Conservation (phyloP, 1,140 invertebrate genomes). For the Drosophila kurseongensis region DNA sequence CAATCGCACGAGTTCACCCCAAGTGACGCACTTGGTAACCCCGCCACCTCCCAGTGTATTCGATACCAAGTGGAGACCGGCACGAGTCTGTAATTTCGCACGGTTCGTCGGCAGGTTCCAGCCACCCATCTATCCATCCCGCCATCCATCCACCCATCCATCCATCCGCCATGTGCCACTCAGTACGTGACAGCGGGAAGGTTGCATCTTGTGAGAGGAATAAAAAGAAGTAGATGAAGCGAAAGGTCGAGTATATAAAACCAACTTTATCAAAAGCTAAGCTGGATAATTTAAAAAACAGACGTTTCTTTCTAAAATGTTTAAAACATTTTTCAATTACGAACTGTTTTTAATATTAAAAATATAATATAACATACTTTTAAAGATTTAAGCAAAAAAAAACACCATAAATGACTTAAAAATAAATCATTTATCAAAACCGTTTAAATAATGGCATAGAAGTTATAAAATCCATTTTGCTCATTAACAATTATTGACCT, state of each 20-base stretch:
- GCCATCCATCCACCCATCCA: conserved; percentile 7
- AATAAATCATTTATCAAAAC: no score
- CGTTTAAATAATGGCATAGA: no score
- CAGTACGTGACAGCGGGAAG: conserved; percentile 47
- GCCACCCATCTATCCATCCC: conserved; percentile 2
- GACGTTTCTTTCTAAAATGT: no score
- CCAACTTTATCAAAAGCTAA: background rate
- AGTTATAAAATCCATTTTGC: no score
- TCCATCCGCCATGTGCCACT: conserved; percentile 23
- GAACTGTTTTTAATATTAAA: no score
- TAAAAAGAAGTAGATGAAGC: background rate
- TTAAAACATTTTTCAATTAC: no score
- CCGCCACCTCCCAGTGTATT: conserved; percentile 10
- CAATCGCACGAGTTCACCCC: conserved; percentile 18
- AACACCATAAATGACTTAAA: no score
- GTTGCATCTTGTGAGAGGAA: conserved; percentile 14
- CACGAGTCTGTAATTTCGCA: conserved; percentile 60
- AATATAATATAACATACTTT: no score
- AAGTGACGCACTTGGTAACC: conserved; percentile 47
- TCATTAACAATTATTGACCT: no score
- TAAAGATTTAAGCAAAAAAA: no score
- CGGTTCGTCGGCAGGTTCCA: conserved; percentile 32
- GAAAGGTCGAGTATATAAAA: background rate
- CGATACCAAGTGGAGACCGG: conserved; percentile 29
- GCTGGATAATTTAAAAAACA: background rate